Base-by-base conservation (phyloP, 2,797 vertebrate genomes). In the Fundulus diaphanus region DNA sequence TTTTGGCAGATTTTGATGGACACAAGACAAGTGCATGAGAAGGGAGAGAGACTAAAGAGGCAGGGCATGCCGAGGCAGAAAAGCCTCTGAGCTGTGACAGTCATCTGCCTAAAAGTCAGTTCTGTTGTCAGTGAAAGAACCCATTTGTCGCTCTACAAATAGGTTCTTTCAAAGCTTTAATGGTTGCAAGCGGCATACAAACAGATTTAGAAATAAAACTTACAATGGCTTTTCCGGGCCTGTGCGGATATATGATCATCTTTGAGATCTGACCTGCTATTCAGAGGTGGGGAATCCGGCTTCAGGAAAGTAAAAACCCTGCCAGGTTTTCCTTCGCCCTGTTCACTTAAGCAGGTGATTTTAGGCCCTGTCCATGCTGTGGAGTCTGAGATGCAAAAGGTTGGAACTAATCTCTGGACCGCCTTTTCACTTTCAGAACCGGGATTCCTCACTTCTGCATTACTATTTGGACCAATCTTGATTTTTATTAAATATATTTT, bases 81-180 rank as follows among this genome's bases (percentile, higher is more conserved):
- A 63, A 77, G 69, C 42, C 51, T 77, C 31, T 56, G 59, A 72
- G 40, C 74, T 67, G 81, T 88, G 71, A 84, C 74, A 70, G 69
- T 65, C 52, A 68, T 72, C 59, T 78, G 54, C 83, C 84, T 86
- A 90, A 87, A 27, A 78, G 57, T 72, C 73, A 13, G 22, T n/a
- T 42, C 27, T 54, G 49, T 49, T 61, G 68, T 83, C 77, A 78
- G 68, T 5, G 44, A n/a, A 82, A 59, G 81, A 85, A n/a, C n/a
- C n/a, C n/a, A n/a, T n/a, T n/a, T n/a, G n/a, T 90, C 66, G 27
- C 35, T 84, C 92, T 88, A 87, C 82, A 68, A 72, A 42, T 15
- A 73, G 24, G 72, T 78, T 90, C 82, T 86, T 72, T 37, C 40
- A 67, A 79, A 81, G 81, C 48, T 68, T 77, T 70, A 76, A 68